These are phyloP conservation scores for Dromius quadrimaculatus DNA, from an alignment of 2,888 invertebrate species.

Conservation along the genomic window DNA sequence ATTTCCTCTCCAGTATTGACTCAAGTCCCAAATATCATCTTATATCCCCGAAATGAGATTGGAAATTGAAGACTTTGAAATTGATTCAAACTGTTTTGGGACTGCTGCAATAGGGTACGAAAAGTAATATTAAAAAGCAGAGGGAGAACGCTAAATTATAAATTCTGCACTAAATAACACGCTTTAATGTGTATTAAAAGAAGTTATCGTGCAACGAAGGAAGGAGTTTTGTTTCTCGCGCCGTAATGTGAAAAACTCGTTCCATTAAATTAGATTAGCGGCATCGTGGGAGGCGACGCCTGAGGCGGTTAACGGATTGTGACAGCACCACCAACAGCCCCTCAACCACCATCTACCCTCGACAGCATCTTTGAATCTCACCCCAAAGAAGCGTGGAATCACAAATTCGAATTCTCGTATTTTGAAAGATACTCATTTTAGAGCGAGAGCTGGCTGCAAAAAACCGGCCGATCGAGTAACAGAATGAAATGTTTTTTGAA, in stretches of 20 bases:
- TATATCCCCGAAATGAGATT: too few relatives aligned
- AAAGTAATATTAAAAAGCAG: conserved; percentile 44
- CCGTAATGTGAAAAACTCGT: conserved; percentile 52
- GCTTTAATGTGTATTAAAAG: conserved; percentile 52
- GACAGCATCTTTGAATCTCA: too few relatives aligned
- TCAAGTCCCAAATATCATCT: too few relatives aligned
- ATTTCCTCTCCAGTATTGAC: too few relatives aligned
- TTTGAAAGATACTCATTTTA: too few relatives aligned
- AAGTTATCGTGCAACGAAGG: conserved; percentile 44
- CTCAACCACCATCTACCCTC: too few relatives aligned
- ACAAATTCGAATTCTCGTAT: conserved; percentile 6
- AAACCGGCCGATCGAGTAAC: too few relatives aligned
- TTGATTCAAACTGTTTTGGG: conserved; percentile 8
- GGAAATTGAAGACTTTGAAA: too few relatives aligned
- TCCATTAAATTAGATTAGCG: conserved; percentile 51
- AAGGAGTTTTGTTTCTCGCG: conserved; percentile 47
- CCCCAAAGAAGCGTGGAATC: too few relatives aligned
- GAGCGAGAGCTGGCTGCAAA: too few relatives aligned
- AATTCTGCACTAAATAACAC: conserved; percentile 52
- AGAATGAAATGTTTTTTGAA: too few relatives aligned
- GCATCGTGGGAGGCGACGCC: conserved; percentile 32
- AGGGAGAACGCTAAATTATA: conserved; percentile 49
- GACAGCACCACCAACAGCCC: conserved; percentile 19
- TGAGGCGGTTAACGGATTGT: conserved; percentile 35
- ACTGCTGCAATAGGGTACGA: conserved; percentile 5